Evolutionary conservation across 2,113 vertebrate genomes (phyloP), one percentile per base, ranked within the genome.

Genomic region (Gallinago jamesoni): DNA sequence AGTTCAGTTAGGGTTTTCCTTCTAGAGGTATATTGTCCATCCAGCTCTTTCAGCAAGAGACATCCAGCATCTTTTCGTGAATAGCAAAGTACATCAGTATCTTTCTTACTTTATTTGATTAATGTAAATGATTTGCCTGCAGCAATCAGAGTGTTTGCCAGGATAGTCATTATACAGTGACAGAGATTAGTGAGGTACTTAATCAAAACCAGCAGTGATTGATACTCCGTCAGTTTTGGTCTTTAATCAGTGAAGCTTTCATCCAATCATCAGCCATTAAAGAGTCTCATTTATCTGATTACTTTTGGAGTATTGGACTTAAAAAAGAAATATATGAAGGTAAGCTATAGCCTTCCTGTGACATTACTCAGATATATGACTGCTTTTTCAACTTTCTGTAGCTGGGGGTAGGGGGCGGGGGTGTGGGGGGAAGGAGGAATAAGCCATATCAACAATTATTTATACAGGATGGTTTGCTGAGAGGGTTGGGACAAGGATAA

Each of bases 201-300:
- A 97, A 97, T 97, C 96, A 97, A 96, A 97, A 84, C 6, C 74
- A 95, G 70, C 96, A 95, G 86, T 97, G 96, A 98, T 94, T 97
- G 97, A 97, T 97, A 91, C 80, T 93, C 88, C 25, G 15, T 96
- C 97, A 95, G 82, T 85, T 92, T 84, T 93, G 89, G 89, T 92
- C 91, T 95, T 97, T 96, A 97, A 97, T 97, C 96, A 97, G 95
- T 48, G 66, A 93, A 93, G 91, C 83, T 97, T 95, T 95, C 94
- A 89, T 94, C 91, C 90, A 96, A 91, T 95, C 95, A 94, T 82
- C 95, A 94, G 78, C 91, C 84, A 95, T 93, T 90, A 90, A 89
- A 93, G 35, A 95, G 60, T 80, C 82, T 96, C 69, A 70, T 95
- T 95, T 93, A 89, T 95, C 77, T 96, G 94, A 96, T 95, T 93